Percentiles rank a stretch among this genome's conserved stretches.
Evolutionary conservation across 2,113 vertebrate species (phyloP).

Genomic region (Chiloscyllium plagiosum): DNA sequence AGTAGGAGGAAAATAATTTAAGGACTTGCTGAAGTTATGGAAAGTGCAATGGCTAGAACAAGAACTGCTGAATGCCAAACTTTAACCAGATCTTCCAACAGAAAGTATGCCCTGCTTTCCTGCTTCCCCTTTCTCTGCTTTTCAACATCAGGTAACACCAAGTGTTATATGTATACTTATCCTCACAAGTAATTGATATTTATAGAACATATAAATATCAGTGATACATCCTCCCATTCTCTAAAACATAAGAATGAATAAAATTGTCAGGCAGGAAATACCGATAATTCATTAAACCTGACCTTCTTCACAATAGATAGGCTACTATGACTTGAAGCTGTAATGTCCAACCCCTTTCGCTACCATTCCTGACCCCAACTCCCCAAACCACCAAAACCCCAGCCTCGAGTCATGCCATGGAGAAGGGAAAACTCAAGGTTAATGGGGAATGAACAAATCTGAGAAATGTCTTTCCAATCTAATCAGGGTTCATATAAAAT

Average conservation of each 20-base stretch:
- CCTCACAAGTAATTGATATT: neutral
- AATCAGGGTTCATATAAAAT: neutral
- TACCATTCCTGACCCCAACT: neutral
- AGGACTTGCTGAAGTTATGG: neutral
- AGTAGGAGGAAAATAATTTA: neutral
- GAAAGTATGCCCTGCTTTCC: neutral
- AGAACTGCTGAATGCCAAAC: neutral
- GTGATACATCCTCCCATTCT: neutral
- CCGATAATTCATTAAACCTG: neutral
- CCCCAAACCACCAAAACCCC: neutral
- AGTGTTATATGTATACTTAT: neutral
- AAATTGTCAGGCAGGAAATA: neutral
- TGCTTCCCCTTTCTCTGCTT: neutral
- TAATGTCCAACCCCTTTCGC: too few relatives aligned
- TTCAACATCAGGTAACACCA: too few relatives aligned
- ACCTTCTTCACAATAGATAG: neutral
- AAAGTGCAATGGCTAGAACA: neutral
- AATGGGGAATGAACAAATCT: neutral
- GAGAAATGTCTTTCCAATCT: neutral
- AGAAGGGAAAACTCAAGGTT: neutral
- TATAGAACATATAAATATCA: neutral
- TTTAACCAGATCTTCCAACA: neutral
- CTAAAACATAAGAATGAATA: neutral
- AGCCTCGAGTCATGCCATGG: neutral
- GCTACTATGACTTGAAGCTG: neutral